A percentile compares a stretch with the other conserved stretches of the same genome.
Conservation (phyloP, 2,888 invertebrate genomes). For the Tiliacea citrago region DNA sequence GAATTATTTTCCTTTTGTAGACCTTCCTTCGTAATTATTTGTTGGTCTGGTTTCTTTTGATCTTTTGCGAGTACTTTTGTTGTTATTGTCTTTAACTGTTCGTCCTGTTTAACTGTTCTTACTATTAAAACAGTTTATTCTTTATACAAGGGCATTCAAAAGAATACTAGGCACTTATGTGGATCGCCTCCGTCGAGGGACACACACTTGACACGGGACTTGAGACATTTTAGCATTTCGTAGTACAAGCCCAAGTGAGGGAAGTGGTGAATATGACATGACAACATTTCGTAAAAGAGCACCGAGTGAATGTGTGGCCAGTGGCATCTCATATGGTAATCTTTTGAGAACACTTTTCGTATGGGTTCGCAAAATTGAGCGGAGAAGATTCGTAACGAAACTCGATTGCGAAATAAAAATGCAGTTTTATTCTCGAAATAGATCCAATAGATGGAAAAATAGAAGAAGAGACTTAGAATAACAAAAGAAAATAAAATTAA, state of each 20-base stretch:
- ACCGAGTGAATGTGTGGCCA: conserved; percentile 47
- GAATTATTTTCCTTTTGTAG: conserved; percentile 14
- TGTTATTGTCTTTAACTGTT: neutral
- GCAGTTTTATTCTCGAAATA: conserved; percentile 45
- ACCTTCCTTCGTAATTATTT: neutral
- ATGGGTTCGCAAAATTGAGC: conserved; percentile 35
- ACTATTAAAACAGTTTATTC: conserved; percentile 37
- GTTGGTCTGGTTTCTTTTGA: conserved; percentile 8
- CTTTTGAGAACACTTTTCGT: conserved; percentile 42
- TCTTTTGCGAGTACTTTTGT: neutral
- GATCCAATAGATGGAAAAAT: conserved; percentile 22
- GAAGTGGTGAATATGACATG: conserved; percentile 66
- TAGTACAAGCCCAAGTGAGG: conserved; percentile 55
- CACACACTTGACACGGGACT: conserved; percentile 65
- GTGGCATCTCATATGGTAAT: conserved; percentile 52
- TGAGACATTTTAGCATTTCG: conserved; percentile 68
- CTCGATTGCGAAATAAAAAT: conserved; percentile 45
- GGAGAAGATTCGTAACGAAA: conserved; percentile 48
- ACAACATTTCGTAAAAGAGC: conserved; percentile 67
- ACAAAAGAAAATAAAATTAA: conserved; percentile 36
- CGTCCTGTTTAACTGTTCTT: too few relatives aligned
- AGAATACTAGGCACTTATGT: conserved; percentile 65
- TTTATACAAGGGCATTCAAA: conserved; percentile 66
- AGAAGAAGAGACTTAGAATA: conserved; percentile 4
- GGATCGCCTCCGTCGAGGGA: conserved; percentile 59